Evolutionary conservation across 2,888 invertebrate genomes (phyloP), one percentile per base, ranked within the genome.

Genomic region (Parochlus steinenii): DNA sequence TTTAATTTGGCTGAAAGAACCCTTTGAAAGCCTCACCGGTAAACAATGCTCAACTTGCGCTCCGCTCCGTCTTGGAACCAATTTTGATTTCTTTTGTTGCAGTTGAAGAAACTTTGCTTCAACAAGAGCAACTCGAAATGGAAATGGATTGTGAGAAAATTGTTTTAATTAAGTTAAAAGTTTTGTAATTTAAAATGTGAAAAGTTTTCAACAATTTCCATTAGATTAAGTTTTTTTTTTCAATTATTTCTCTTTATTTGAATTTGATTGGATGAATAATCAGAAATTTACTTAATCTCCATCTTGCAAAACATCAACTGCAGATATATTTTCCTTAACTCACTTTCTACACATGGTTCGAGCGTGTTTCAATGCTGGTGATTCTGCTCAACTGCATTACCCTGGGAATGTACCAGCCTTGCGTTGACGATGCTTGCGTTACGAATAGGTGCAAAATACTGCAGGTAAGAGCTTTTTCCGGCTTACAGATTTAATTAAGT

Each of bases 371-470:
- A 52, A 99, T 98, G 86, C 69, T 89, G 63, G 93, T 97, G 44
- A 98, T 98, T 54, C 66, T 99, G 48, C 69, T 98, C 53, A 98
- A 98, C 69, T 98, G 98, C 66, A 71, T 98, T 46, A 99, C 98
- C 10, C 69, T 98, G 51, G 98, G 98, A 41, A 97, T 98, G 97
- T 98, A 97, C 63, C 89, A 95, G 63, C 98, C 98, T 16, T 99
- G 98, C 61, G 82, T 86, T 50, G 95, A 92, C 60, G 86, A 89
- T 51, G 70, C 76, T 48, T 98, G 98, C 59, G 65, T 74, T 42
- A 79, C 81, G 47, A 83, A 80, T 61, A 71, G 87, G 53, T 89
- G 89, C 64, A 79, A 82, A 63, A 83, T 89, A 58, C 64, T 89
- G 54, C 85, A 89, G 79, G 89, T 89, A 59, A 67, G 64, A 53